A percentile compares a stretch with the other conserved stretches of the same genome.
These are phyloP conservation scores for Tetragonisca angustula DNA, from an alignment of 2,888 invertebrate genomes.

Conservation along the genomic window DNA sequence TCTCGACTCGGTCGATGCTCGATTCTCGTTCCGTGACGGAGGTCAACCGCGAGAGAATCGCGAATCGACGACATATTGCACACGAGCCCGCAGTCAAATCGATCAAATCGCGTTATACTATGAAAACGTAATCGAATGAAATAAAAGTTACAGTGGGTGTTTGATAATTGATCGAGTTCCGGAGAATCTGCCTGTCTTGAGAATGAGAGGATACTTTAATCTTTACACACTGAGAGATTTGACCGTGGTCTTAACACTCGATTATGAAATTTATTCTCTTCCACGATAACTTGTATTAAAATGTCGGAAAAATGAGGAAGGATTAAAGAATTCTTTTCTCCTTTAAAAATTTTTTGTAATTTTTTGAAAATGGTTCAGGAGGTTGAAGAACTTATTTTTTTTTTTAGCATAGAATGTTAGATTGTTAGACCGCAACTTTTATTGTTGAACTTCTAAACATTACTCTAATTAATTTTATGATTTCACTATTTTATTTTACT, in stretches of 20 bases:
- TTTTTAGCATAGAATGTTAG: no score
- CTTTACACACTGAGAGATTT: background rate
- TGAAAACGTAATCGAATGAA: conserved; percentile 78
- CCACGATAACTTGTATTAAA: background rate
- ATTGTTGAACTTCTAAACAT: no score
- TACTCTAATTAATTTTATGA: no score
- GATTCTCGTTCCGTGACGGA: conserved; percentile 25
- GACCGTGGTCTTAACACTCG: background rate
- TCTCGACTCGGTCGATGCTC: conserved; percentile 47
- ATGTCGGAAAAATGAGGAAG: background rate
- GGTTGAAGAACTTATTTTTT: no score
- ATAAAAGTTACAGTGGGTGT: conserved; percentile 54
- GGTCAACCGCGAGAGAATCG: background rate
- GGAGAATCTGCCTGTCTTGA: background rate
- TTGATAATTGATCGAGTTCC: background rate
- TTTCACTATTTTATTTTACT: no score
- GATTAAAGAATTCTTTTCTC: background rate
- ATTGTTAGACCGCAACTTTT: no score
- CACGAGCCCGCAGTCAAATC: conserved; percentile 75
- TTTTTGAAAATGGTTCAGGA: no score
- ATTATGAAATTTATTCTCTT: background rate
- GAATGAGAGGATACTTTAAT: background rate
- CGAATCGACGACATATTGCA: conserved; percentile 74
- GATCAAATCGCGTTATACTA: conserved; percentile 71
- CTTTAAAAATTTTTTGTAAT: background rate